Conservation (phyloP, 2,888 invertebrate genomes). For the Chalcosyrphus nemorum region DNA sequence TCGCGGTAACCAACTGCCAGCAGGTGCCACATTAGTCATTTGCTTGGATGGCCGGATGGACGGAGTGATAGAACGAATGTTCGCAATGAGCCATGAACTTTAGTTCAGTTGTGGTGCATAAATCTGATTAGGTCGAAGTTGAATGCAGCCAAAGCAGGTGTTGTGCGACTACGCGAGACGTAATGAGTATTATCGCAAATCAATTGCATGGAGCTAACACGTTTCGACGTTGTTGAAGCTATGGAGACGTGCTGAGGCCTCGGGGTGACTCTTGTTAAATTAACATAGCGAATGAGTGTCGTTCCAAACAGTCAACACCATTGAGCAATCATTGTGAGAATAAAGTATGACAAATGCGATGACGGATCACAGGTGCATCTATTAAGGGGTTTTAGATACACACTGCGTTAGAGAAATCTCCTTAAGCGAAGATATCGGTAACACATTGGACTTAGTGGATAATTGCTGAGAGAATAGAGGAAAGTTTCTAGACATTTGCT, state of each 20-base stretch:
- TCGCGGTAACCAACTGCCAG: constrained; percentile 19
- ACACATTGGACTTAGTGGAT: too few relatives aligned
- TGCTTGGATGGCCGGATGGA: constrained; percentile 19
- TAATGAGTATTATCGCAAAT: constrained; percentile 67
- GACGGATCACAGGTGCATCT: background rate
- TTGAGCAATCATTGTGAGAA: constrained; percentile 43
- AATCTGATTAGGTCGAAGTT: constrained; percentile 55
- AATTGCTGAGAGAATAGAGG: too few relatives aligned
- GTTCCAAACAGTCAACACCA: constrained; percentile 22
- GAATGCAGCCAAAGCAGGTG: constrained; percentile 41
- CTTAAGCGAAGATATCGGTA: too few relatives aligned
- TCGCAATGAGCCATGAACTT: constrained; percentile 66
- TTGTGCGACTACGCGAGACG: constrained; percentile 17
- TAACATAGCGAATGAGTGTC: constrained; percentile 32
- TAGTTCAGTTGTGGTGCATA: constrained; percentile 41
- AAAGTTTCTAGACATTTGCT: too few relatives aligned
- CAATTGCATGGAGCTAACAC: constrained; percentile 46
- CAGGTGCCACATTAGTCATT: constrained; percentile 68
- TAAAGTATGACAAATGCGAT: constrained; percentile 33
- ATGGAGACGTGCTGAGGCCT: constrained; percentile 47
- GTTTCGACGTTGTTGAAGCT: constrained; percentile 8
- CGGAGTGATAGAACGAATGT: constrained; percentile 39
- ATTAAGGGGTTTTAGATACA: background rate
- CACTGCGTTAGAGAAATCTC: background rate
- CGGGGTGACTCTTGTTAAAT: constrained; percentile 46